These are phyloP conservation scores for Leptodactylus fuscus DNA, from an alignment of 2,113 vertebrate genomes.

Conservation along the genomic window DNA sequence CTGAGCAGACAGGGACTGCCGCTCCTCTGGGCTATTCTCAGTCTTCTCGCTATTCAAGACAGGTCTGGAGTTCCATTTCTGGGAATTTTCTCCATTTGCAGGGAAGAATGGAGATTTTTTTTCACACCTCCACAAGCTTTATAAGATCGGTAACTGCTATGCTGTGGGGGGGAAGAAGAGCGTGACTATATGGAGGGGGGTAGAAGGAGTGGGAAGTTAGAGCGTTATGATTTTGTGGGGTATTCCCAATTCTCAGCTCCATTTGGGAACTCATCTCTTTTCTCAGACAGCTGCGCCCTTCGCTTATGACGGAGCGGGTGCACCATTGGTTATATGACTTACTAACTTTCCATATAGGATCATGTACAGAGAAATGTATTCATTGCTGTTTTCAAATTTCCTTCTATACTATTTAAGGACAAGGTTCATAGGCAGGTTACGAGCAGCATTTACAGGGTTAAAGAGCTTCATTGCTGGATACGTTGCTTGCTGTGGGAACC, in stretches of 20 bases:
- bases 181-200: not conserved
- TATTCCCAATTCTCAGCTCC: not conserved
- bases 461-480: not conserved
- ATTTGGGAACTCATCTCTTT: not conserved
- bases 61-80: conserved; percentile 1
- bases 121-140: not conserved
- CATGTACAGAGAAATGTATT: not conserved
- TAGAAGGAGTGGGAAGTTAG: not conserved
- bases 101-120: not conserved
- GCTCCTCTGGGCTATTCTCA: conserved; percentile 44
- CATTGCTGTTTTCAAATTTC: no score
- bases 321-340: not conserved
- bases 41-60: conserved; percentile 35
- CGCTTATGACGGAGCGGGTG: not conserved
- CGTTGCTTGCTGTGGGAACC: not conserved
- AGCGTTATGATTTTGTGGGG: not conserved
- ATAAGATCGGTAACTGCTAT: conserved; percentile 30
- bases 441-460: not conserved
- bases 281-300: not conserved
- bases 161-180: not conserved
- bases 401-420: no score
- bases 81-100: conserved; percentile 1
- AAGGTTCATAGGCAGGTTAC: no score
- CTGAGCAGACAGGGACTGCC: conserved; percentile 31
- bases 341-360: not conserved